These are phyloP conservation scores for Agrotis puta DNA, from an alignment of 2,888 invertebrate genomes.

Conservation along the genomic window DNA sequence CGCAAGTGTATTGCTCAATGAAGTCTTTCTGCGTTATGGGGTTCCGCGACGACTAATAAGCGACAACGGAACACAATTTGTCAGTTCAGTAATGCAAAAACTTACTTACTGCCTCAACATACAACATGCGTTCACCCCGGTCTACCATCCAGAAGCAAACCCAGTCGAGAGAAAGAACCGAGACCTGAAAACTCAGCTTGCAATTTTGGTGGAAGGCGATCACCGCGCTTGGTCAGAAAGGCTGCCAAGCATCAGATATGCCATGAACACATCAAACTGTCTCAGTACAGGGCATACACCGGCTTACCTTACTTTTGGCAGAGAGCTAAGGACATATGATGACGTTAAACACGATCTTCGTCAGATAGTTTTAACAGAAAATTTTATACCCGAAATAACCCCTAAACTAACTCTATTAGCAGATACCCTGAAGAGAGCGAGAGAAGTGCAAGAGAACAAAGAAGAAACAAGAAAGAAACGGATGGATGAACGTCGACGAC, in stretches of 20 bases:
- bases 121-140: neutral
- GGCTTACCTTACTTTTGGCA: no score
- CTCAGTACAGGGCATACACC: no score
- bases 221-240: neutral
- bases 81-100: conserved; percentile 3
- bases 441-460: no score
- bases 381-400: no score
- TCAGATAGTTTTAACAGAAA: no score
- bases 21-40: conserved; percentile 4
- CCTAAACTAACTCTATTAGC: no score
- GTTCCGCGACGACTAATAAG: conserved; percentile 1
- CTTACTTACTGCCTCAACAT: neutral
- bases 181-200: no score
- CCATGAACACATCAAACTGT: conserved; percentile 2
- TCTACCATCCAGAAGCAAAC: neutral
- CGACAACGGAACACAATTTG: conserved; percentile 4
- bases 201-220: neutral
- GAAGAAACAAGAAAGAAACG: no score
- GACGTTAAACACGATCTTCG: no score
- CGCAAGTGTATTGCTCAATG: neutral
- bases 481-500: no score
- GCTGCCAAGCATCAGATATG: neutral
- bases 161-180: conserved; percentile 5
- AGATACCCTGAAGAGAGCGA: no score
- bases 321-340: no score